Evolutionary conservation across 2,888 invertebrate species (phyloP).

Genomic region (Hemaris fuciformis): DNA sequence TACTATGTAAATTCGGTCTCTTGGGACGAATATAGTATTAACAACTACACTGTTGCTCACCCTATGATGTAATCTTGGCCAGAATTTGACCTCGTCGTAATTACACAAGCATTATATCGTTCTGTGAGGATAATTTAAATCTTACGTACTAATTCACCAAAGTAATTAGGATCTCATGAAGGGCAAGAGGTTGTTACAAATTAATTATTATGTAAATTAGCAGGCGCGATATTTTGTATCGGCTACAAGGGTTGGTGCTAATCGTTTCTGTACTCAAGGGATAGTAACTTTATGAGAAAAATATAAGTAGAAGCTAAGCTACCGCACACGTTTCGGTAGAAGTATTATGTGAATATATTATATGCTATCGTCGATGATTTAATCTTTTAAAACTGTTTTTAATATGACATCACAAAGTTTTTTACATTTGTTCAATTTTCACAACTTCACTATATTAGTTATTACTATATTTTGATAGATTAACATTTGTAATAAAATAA

Average conservation of each 20-base stretch:
- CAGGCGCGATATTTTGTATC: background rate
- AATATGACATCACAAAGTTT: no score
- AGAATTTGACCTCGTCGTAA: conserved; percentile 2
- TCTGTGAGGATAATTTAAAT: conserved; percentile 19
- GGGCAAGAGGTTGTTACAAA: background rate
- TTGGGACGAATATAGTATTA: conserved; percentile 21
- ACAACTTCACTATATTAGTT: no score
- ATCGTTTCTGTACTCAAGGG: no score
- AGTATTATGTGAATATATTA: no score
- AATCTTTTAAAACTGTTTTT: no score
- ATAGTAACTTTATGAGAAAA: no score
- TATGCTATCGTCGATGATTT: no score
- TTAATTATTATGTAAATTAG: background rate
- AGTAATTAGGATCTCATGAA: conserved; percentile 25
- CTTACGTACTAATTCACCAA: conserved; percentile 28
- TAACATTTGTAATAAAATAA: no score
- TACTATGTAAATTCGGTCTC: conserved; percentile 34
- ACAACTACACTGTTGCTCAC: conserved; percentile 14
- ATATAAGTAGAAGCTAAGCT: no score
- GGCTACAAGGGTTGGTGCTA: background rate
- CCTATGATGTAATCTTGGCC: conserved; percentile 17
- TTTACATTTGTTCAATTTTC: no score
- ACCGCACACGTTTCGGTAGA: no score
- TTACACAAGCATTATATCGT: background rate
- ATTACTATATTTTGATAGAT: no score